phyloP scores from a whole-genome alignment of 2,113 vertebrate genomes.

The Sylvia atricapilla region DNA sequence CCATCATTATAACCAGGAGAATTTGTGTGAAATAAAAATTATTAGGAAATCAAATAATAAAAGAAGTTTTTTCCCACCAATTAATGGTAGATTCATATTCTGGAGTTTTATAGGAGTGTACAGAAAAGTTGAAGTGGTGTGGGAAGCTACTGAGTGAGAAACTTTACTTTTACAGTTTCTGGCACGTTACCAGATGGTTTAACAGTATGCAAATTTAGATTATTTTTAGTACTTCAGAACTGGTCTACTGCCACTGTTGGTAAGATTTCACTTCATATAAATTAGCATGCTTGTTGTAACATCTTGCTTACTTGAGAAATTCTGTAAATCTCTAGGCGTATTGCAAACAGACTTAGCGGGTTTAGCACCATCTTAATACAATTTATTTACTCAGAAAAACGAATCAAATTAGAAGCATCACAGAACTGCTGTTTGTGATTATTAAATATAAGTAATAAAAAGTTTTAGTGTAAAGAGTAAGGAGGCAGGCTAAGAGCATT shows the following conservation, averaged over 20 bases:
- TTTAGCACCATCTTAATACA: neutral
- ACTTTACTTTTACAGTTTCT: neutral
- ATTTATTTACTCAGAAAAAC: neutral
- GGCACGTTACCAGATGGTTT: neutral
- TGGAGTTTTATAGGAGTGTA: neutral
- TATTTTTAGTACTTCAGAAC: neutral
- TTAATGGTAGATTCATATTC: neutral
- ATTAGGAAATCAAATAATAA: neutral
- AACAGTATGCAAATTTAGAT: neutral
- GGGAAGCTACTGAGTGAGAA: neutral
- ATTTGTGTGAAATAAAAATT: neutral
- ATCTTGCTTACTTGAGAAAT: slow-evolving; percentile 1
- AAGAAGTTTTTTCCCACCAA: neutral
- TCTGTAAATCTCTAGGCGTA: neutral
- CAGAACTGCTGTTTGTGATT: neutral
- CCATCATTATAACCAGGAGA: neutral
- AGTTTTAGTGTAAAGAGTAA: neutral
- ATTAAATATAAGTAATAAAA: neutral
- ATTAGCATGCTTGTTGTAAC: neutral
- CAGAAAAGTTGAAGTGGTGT: neutral
- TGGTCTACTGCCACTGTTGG: neutral
- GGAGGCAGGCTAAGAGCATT: neutral
- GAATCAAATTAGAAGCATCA: neutral
- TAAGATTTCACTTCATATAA: neutral
- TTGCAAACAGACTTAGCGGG: neutral